phyloP scores from a whole-genome alignment of 1,140 invertebrate species.

The Delia radicum region DNA sequence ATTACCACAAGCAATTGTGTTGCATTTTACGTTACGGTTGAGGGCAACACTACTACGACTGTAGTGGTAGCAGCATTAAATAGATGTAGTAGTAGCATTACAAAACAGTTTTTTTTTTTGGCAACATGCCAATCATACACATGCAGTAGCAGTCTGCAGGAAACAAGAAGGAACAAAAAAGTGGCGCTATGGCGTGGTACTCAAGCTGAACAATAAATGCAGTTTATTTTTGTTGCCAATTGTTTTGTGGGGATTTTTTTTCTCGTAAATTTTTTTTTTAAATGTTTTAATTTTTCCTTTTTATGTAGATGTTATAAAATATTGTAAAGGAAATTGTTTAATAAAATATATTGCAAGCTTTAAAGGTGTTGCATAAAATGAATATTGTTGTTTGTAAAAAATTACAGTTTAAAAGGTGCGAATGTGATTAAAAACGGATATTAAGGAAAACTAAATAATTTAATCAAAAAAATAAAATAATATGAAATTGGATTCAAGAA shows the following conservation, averaged over 20 bases:
- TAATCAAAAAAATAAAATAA: too few species aligned
- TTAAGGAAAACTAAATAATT: too few species aligned
- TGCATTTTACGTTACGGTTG: not conserved
- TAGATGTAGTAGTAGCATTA: too few species aligned
- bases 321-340: not conserved
- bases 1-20: conserved; percentile 8
- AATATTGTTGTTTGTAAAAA: too few species aligned
- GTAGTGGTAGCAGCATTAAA: not conserved
- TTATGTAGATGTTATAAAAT: not conserved
- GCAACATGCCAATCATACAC: conserved; percentile 8
- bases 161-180: not conserved
- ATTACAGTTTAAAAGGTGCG: too few species aligned
- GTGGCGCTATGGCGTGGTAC: not conserved
- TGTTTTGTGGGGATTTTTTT: not conserved
- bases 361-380: not conserved
- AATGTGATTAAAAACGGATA: too few species aligned
- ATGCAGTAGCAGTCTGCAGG: not conserved
- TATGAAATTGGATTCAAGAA: too few species aligned
- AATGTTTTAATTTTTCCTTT: too few species aligned
- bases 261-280: too few species aligned
- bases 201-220: conserved; percentile 7
- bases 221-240: conserved; percentile 19
- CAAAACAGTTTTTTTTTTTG: not conserved
- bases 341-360: not conserved
- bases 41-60: not conserved